Percentiles rank a stretch among this genome's conserved stretches.
Conservation (phyloP, 1,140 invertebrate species). For the Scaptomyza graminum region DNA sequence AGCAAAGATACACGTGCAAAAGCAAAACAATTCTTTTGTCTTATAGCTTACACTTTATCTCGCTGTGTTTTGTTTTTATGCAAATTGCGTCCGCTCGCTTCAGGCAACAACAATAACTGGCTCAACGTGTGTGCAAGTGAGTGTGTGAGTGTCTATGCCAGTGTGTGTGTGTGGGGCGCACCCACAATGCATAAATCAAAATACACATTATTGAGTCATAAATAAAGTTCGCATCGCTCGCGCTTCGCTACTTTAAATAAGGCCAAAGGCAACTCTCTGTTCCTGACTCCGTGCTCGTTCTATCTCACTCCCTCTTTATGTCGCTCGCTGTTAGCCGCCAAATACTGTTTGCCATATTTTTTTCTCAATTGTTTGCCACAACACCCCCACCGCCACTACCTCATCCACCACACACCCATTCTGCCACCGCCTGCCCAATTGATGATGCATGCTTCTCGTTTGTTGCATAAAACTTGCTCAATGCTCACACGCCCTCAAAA, state of each 20-base stretch:
- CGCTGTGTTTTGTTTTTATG: slow-evolving; percentile 61
- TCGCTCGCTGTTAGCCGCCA: slow-evolving; percentile 40
- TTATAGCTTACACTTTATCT: slow-evolving; percentile 31
- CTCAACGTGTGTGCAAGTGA: slow-evolving; percentile 28
- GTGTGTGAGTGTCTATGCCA: slow-evolving; percentile 20
- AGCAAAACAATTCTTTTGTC: slow-evolving; percentile 32
- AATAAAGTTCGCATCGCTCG: slow-evolving; percentile 73
- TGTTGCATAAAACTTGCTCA: slow-evolving; percentile 79
- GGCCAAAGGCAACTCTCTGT: slow-evolving; percentile 44
- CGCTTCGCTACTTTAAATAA: slow-evolving; percentile 76
- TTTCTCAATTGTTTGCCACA: slow-evolving; percentile 70
- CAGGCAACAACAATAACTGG: slow-evolving; percentile 59
- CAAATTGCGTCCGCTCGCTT: slow-evolving; percentile 63
- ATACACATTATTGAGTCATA: slow-evolving; percentile 82
- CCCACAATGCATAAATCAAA: slow-evolving; percentile 81
- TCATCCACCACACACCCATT: slow-evolving; percentile 1
- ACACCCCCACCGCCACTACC: slow-evolving; percentile 3
- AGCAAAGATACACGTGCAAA: slow-evolving; percentile 37
- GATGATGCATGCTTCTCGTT: slow-evolving; percentile 70
- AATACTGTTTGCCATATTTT: slow-evolving; percentile 75
- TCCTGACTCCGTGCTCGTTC: background rate
- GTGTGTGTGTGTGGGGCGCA: slow-evolving; percentile 36
- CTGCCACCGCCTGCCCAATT: slow-evolving; percentile 24
- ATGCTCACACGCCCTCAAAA: slow-evolving; percentile 74
- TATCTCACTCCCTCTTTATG: background rate